Evolutionary conservation across 2,888 invertebrate genomes (phyloP), one percentile per base, ranked within the genome.

Genomic region (Chalcis sispes): DNA sequence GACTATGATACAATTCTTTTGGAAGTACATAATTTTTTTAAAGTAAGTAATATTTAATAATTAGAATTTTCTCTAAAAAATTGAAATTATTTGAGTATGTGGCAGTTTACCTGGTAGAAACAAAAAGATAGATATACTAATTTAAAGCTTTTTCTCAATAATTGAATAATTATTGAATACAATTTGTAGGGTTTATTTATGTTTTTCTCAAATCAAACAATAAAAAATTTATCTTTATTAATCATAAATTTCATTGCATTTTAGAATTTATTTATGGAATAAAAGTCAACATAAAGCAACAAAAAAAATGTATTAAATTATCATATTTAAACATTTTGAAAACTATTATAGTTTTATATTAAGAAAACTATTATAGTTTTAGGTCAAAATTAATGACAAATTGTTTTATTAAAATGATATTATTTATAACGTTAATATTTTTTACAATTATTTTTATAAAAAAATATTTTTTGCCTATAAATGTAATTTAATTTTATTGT

Each of bases 11-110:
- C 92, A 1, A 93, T 96, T 72, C 90, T 98, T 20, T 90, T 93
- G 74, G 97, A 97, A 88, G 93, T 96, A 77, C 96, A 98, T 85
- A 90, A 94, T 79, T 98, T 98, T 89, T 93, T 98, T 84, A 94
- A 94, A 87, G 94, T 90, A 83, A 80, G 42, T 20, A 59, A 36
- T 42, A 54, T 61, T 61, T 59, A 42, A 65, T 42, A 32, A 2
- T 64, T 70, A 27, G 18, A 5, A 59, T 48, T 1, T 54, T 13
- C 1, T 32, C 23, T 20, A 27, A 23, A 54, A 62, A 10, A 48
- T 3, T 46, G 46, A 46, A 15, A 46, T n/a, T 8, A 15, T 46
- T 46, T 2, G n/a, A n/a, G n/a, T n/a, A n/a, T n/a, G n/a, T n/a
- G n/a, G n/a, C n/a, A n/a, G n/a, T n/a, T n/a, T n/a, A n/a, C n/a